Evolutionary conservation across 1,140 invertebrate genomes (phyloP).

Genomic region (Alviniconcha marisindica): DNA sequence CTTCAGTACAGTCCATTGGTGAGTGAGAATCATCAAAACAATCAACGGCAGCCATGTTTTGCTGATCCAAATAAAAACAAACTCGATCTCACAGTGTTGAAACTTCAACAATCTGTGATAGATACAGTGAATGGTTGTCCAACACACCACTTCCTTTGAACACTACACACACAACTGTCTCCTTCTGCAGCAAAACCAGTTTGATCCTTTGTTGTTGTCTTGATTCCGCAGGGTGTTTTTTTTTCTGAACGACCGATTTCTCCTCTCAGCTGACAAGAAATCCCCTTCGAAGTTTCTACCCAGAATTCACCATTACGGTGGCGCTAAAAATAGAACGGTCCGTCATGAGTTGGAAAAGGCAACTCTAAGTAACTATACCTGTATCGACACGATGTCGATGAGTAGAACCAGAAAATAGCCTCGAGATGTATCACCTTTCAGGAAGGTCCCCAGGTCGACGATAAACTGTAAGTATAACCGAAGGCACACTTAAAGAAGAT

Average conservation of each 20-base stretch:
- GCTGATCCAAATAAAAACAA: conserved; percentile 1
- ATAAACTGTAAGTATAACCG: neutral
- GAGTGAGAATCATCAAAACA: neutral
- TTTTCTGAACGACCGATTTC: neutral
- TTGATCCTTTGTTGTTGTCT: neutral
- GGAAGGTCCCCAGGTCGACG: no score
- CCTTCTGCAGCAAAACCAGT: neutral
- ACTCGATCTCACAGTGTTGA: neutral
- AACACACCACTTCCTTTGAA: neutral
- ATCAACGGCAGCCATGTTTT: conserved; percentile 5
- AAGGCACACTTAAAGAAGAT: neutral
- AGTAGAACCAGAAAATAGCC: no score
- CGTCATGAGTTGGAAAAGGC: neutral
- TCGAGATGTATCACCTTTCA: neutral
- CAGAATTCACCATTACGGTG: conserved; percentile 6
- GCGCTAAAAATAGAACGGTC: conserved; percentile 15
- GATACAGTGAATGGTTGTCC: neutral
- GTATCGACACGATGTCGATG: no score
- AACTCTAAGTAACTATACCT: neutral
- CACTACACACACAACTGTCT: neutral
- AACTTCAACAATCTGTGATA: neutral
- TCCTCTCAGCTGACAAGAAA: conserved; percentile 12
- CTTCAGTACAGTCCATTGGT: neutral
- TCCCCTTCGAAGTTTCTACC: neutral
- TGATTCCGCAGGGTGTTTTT: neutral